These are phyloP conservation scores for Corythaeola cristata DNA, from an alignment of 2,113 vertebrate species.

Conservation along the genomic window DNA sequence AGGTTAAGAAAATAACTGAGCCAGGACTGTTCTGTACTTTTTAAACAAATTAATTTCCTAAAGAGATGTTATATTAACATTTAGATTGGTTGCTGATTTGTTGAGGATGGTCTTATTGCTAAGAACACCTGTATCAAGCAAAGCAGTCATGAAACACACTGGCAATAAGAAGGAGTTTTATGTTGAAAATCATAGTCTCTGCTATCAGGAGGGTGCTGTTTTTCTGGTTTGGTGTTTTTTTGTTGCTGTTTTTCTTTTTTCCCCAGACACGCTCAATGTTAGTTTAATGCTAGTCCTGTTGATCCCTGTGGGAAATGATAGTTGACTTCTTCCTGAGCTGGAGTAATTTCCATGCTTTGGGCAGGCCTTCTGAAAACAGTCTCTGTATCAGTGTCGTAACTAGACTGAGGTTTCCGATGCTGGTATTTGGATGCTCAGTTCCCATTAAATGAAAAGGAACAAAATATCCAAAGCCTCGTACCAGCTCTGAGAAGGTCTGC, in stretches of 20 bases:
- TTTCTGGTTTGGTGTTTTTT: not conserved
- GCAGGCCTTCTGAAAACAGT: not conserved
- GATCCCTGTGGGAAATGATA: not conserved
- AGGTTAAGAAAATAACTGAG: not conserved
- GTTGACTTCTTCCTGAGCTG: not conserved
- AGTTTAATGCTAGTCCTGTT: rapidly evolving
- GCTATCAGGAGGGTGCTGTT: not conserved
- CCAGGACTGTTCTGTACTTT: not conserved
- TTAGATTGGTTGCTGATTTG: not conserved
- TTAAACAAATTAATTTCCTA: not conserved
- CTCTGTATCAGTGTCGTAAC: rapidly evolving
- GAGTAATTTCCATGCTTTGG: not conserved
- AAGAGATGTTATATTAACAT: not conserved
- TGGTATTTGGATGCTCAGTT: not conserved
- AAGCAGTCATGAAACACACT: not conserved
- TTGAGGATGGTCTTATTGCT: not conserved
- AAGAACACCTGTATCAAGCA: not conserved
- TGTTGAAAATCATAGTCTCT: not conserved
- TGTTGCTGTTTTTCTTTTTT: not conserved
- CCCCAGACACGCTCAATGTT: rapidly evolving
- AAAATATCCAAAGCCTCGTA: not conserved
- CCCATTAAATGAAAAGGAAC: not conserved
- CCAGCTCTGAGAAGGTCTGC: not conserved
- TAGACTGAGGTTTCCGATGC: not conserved
- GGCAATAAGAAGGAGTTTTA: not conserved